phyloP scores from a whole-genome alignment of 2,797 vertebrate genomes.

The Acipenser transmontanus region DNA sequence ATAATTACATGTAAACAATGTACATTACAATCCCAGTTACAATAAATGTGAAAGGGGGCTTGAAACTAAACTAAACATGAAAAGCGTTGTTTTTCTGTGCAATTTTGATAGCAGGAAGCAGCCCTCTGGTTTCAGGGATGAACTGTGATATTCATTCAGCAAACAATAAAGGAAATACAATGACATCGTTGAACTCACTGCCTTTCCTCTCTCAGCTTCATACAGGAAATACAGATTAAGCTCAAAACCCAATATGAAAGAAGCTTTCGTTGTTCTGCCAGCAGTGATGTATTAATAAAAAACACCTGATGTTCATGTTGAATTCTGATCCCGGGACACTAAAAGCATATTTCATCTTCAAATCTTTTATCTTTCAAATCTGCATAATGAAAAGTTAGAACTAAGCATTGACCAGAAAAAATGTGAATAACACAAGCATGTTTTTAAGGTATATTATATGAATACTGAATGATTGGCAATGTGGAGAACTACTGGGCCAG shows the following conservation, averaged over 20 bases:
- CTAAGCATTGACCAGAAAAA: too few species aligned
- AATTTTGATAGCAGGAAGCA: background rate
- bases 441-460: too few species aligned
- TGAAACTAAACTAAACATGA: background rate
- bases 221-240: background rate
- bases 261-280: background rate
- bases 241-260: background rate
- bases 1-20: too few species aligned
- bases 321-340: background rate
- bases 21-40: too few species aligned
- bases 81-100: background rate
- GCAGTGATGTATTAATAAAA: background rate
- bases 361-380: too few species aligned
- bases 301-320: background rate
- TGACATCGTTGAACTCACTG: background rate
- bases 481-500: too few species aligned
- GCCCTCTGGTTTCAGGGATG: background rate
- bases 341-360: too few species aligned
- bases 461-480: too few species aligned
- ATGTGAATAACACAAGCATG: too few species aligned
- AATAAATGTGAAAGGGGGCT: too few species aligned
- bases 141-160: background rate
- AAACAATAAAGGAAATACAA: slow-evolving; percentile 1
- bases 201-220: background rate
- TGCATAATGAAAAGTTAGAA: too few species aligned